These are phyloP conservation scores for Pyrocoelia pectoralis DNA, from an alignment of 2,888 invertebrate species.

Conservation along the genomic window DNA sequence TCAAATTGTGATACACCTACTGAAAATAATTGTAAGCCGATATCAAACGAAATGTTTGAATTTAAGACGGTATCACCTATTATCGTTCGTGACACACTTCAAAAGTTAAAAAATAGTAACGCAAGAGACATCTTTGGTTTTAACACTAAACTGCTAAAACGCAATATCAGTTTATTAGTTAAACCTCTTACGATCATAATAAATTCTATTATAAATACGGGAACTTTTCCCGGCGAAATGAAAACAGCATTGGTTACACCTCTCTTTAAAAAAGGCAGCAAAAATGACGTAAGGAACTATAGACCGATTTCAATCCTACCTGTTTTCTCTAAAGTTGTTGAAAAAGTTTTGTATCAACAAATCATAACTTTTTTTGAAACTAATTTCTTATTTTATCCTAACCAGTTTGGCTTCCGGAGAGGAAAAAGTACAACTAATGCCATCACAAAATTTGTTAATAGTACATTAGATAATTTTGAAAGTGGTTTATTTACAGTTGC, in stretches of 20 bases:
- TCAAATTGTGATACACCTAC: neutral
- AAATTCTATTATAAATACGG: neutral
- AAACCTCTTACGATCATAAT: constrained; percentile 4
- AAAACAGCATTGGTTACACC: neutral
- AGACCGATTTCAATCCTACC: neutral
- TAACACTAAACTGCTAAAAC: neutral
- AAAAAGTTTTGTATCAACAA: neutral
- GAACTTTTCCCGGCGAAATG: neutral
- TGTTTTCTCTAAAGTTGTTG: neutral
- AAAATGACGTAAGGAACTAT: neutral
- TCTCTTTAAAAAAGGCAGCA: neutral
- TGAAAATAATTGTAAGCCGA: neutral
- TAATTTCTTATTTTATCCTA: neutral
- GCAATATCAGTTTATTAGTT: neutral
- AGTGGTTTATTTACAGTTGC: neutral
- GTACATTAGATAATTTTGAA: neutral
- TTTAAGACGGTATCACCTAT: neutral
- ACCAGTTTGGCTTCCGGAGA: neutral
- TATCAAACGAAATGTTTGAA: neutral
- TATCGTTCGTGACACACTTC: neutral
- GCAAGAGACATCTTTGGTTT: neutral
- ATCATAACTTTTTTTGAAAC: neutral
- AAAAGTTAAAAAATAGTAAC: neutral
- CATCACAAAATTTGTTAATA: neutral
- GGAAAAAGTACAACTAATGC: neutral